Base-by-base conservation (phyloP, 2,888 invertebrate species). In the Pyrgus malvae region DNA sequence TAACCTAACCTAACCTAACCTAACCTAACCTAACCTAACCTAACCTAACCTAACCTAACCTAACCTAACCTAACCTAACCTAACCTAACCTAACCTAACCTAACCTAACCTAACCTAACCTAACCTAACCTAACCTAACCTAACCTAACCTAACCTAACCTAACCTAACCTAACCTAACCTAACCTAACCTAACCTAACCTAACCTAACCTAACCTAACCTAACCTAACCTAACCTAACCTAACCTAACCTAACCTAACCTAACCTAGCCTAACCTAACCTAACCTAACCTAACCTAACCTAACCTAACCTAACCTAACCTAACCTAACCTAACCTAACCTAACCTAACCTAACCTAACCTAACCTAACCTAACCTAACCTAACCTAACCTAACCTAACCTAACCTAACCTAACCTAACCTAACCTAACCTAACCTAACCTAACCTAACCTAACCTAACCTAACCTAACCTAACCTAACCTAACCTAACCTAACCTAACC, bases 171-270 rank as follows among this genome's bases (percentile, higher is more conserved):
- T n/a, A n/a, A n/a, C n/a, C n/a, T n/a, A n/a, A n/a, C n/a, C n/a
- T n/a, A n/a, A n/a, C n/a, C n/a, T n/a, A n/a, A n/a, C n/a, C n/a
- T n/a, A n/a, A n/a, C n/a, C n/a, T 55, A 60, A 56, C 56, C 56
- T 59, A 59, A 59, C 57, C 60, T 58, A 57, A 59, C 59, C 51
- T 49, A 55, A 60, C 48, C 62, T 57, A 58, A 55, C 60, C 60
- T 58, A 60, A 56, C 60, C 60, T 60, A 60, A 57, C 60, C 60
- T 60, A 58, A 57, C 59, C 58, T 62, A 62, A 61, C 61, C 63
- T 64, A 64, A 63, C 64, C 63, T 63, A 60, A 58, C 64, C 63
- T 60, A 60, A 62, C 63, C 63, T 59, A 60, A 60, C 58, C 58
- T 60, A 61, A 56, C 57, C 56, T 56, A 60, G 57, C 59, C 59